These are phyloP conservation scores for Eupithecia insigniata DNA, from an alignment of 2,888 invertebrate species.

Conservation along the genomic window DNA sequence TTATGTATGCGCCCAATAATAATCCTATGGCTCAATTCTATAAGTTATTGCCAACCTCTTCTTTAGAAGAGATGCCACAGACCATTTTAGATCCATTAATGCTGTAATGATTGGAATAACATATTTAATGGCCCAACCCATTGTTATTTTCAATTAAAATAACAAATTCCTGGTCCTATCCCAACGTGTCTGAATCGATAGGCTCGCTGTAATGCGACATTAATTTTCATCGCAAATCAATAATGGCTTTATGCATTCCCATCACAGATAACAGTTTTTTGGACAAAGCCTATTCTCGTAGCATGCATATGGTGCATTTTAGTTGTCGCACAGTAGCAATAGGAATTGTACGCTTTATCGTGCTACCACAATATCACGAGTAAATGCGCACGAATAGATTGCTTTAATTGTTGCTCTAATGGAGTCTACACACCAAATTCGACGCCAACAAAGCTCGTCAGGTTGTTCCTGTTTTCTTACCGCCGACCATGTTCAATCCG, in stretches of 20 bases:
- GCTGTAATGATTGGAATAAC: neutral
- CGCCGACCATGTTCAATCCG: neutral
- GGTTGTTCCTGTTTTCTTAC: neutral
- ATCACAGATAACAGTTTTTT: neutral
- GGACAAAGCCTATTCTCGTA: neutral
- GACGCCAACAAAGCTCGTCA: neutral
- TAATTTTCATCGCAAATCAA: neutral
- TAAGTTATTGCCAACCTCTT: slow-evolving; percentile 17
- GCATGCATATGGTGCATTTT: neutral
- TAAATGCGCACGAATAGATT: neutral
- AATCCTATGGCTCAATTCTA: slow-evolving; percentile 12
- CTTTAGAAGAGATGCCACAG: slow-evolving; percentile 15
- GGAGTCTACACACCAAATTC: neutral
- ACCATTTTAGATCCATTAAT: slow-evolving; percentile 26
- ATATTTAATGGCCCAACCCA: slow-evolving; percentile 13
- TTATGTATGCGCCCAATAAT: neutral
- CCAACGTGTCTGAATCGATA: neutral
- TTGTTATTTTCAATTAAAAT: slow-evolving; percentile 28
- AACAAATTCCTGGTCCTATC: slow-evolving; percentile 17
- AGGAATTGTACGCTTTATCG: neutral
- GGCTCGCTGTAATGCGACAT: neutral
- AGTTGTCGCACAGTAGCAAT: neutral
- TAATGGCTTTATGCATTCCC: neutral
- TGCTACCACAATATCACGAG: neutral
- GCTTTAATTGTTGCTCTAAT: neutral